phyloP scores from a whole-genome alignment of 1,140 invertebrate species.

The Drosophila eugracilis region DNA sequence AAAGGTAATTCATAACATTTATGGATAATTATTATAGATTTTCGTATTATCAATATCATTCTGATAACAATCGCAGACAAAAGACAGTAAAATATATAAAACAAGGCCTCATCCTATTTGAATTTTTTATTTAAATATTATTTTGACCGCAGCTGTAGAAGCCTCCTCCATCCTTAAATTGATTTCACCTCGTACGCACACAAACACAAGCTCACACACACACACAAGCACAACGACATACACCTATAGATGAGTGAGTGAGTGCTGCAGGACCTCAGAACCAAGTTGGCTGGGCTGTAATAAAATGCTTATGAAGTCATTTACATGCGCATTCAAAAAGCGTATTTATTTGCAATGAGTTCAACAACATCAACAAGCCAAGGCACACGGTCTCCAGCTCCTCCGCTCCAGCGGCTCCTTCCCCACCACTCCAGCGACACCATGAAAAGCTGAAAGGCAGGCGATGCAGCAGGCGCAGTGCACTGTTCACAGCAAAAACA shows the following conservation, averaged over 20 bases:
- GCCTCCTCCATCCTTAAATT: slow-evolving; percentile 31
- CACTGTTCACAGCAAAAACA: slow-evolving; percentile 59
- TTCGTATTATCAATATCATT: too few relatives aligned
- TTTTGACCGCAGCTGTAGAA: slow-evolving; percentile 6
- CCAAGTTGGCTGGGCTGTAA: slow-evolving; percentile 56
- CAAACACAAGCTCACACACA: slow-evolving; percentile 9
- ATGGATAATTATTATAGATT: too few relatives aligned
- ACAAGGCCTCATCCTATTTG: background rate
- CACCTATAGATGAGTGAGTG: slow-evolving; percentile 6
- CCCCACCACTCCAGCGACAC: too few relatives aligned
- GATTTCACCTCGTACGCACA: slow-evolving; percentile 52
- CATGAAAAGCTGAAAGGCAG: slow-evolving; percentile 29
- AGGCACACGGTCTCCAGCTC: slow-evolving; percentile 23
- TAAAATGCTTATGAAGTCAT: slow-evolving; percentile 83
- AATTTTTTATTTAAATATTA: background rate
- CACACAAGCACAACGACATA: slow-evolving; percentile 8
- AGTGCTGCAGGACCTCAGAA: slow-evolving; percentile 29
- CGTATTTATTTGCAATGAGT: slow-evolving; percentile 83
- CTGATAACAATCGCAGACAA: too few relatives aligned
- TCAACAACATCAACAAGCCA: slow-evolving; percentile 80
- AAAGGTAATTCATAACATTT: too few relatives aligned
- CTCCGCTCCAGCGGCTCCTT: slow-evolving; percentile 4
- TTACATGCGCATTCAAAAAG: slow-evolving; percentile 82
- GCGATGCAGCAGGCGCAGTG: slow-evolving; percentile 53
- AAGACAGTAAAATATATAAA: too few relatives aligned